Conservation (phyloP, 2,888 invertebrate species). For the Ophion ventricosus region DNA sequence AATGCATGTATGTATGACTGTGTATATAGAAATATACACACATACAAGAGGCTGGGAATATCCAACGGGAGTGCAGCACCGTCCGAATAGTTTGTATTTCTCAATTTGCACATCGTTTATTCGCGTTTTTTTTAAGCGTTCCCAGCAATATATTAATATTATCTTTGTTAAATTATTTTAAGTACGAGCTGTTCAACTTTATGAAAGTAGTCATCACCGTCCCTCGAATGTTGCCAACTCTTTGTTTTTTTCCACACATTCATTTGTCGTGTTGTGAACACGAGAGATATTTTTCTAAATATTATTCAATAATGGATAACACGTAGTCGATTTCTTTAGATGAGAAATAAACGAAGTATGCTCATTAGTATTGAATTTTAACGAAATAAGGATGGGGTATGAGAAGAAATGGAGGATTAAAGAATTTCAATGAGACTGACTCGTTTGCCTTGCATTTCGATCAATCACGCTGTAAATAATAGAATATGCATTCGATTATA, state of each 20-base stretch:
- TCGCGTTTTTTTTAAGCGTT: slow-evolving; percentile 18
- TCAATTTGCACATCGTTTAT: slow-evolving; percentile 37
- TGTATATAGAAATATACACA: background rate
- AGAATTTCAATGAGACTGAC: slow-evolving; percentile 77
- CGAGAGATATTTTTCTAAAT: slow-evolving; percentile 63
- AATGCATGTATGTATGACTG: slow-evolving; percentile 16
- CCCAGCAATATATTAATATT: slow-evolving; percentile 59
- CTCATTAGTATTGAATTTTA: slow-evolving; percentile 39
- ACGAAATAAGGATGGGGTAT: slow-evolving; percentile 22
- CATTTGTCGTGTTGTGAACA: slow-evolving; percentile 31
- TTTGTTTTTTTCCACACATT: slow-evolving; percentile 38
- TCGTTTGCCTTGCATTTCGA: slow-evolving; percentile 76
- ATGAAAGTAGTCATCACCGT: slow-evolving; percentile 34
- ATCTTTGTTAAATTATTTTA: slow-evolving; percentile 54
- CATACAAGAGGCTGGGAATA: slow-evolving; percentile 48
- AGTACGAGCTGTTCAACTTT: slow-evolving; percentile 33
- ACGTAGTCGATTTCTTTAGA: slow-evolving; percentile 15
- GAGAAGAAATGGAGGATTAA: slow-evolving; percentile 10
- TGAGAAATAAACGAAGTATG: slow-evolving; percentile 9
- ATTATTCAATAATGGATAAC: slow-evolving; percentile 31
- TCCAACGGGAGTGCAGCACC: slow-evolving; percentile 51
- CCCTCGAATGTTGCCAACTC: slow-evolving; percentile 47
- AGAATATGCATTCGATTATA: slow-evolving; percentile 9
- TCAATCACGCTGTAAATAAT: slow-evolving; percentile 47
- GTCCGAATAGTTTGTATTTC: slow-evolving; percentile 46